A percentile compares a stretch with the other conserved stretches of the same genome.
These are phyloP conservation scores for Junonia oenone DNA, from an alignment of 2,888 invertebrate genomes.

Conservation along the genomic window DNA sequence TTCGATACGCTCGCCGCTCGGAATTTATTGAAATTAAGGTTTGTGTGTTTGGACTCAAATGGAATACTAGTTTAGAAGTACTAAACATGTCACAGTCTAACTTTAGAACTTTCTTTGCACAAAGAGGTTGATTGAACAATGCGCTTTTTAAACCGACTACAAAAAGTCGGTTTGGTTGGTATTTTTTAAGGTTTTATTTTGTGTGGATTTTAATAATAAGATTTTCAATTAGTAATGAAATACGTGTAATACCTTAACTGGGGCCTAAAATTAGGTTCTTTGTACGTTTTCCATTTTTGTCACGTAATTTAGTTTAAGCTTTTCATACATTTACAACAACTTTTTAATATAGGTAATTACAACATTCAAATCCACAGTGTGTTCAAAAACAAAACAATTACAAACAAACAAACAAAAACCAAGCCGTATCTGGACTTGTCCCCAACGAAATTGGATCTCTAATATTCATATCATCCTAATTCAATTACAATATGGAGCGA, in stretches of 20 bases:
- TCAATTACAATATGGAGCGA: background rate
- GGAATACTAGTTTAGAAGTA: background rate
- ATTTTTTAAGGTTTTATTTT: background rate
- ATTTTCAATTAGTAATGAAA: too few relatives aligned
- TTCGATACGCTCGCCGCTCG: slow-evolving; percentile 10
- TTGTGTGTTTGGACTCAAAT: slow-evolving; percentile 10
- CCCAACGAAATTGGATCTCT: background rate
- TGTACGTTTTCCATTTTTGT: too few relatives aligned
- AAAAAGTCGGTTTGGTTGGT: background rate
- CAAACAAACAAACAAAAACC: too few relatives aligned
- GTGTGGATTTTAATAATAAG: too few relatives aligned
- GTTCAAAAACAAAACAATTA: too few relatives aligned
- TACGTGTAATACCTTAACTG: too few relatives aligned
- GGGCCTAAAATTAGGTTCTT: too few relatives aligned
- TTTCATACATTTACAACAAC: too few relatives aligned
- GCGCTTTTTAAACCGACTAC: too few relatives aligned
- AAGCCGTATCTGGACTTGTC: background rate
- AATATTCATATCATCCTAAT: background rate
- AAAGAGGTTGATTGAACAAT: background rate
- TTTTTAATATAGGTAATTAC: too few relatives aligned
- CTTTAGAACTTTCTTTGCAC: background rate
- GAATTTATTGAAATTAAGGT: slow-evolving; percentile 18
- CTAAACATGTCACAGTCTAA: background rate
- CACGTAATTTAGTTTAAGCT: too few relatives aligned
- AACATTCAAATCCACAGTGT: too few relatives aligned